phyloP scores from a whole-genome alignment of 2,113 vertebrate genomes.

The Hemibagrus wyckioides region DNA sequence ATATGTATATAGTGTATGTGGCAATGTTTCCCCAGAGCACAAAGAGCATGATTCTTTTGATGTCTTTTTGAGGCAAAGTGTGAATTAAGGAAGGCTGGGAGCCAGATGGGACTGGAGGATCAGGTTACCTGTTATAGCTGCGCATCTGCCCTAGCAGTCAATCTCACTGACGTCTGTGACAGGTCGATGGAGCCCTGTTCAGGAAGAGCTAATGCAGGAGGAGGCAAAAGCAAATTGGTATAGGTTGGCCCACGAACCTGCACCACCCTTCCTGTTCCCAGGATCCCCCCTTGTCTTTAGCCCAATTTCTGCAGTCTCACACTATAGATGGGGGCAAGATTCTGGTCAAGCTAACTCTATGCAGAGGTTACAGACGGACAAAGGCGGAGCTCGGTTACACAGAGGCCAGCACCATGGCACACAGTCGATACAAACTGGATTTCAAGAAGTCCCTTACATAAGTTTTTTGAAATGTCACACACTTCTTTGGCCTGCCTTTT shows the following conservation, averaged over 20 bases:
- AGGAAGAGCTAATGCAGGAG: slow-evolving; percentile 78
- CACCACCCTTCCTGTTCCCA: neutral
- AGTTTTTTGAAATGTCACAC: slow-evolving; percentile 47
- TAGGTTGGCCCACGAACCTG: slow-evolving; percentile 67
- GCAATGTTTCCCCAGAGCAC: slow-evolving; percentile 46
- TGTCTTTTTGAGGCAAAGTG: slow-evolving; percentile 89
- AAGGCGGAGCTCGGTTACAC: slow-evolving; percentile 66
- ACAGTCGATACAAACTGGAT: slow-evolving; percentile 59
- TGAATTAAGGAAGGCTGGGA: slow-evolving; percentile 96
- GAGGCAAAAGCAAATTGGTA: slow-evolving; percentile 70
- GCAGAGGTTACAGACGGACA: slow-evolving; percentile 63
- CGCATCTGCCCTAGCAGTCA: slow-evolving; percentile 98
- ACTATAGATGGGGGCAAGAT: slow-evolving; percentile 59
- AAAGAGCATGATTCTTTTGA: slow-evolving; percentile 77
- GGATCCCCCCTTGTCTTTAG: slow-evolving; percentile 28
- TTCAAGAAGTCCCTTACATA: slow-evolving; percentile 54
- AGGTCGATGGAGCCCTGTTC: slow-evolving; percentile 82
- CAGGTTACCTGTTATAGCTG: slow-evolving; percentile 97
- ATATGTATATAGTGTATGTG: slow-evolving; percentile 40
- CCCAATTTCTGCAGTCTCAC: slow-evolving; percentile 45
- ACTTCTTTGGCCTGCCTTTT: slow-evolving; percentile 39
- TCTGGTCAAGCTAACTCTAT: slow-evolving; percentile 34
- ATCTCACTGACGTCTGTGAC: slow-evolving; percentile 91
- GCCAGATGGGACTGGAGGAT: slow-evolving; percentile 99
- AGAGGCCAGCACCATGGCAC: slow-evolving; percentile 54